A percentile compares a stretch with the other conserved stretches of the same genome.
Evolutionary conservation across 2,797 vertebrate species (phyloP).

Genomic region (Pogonophryne albipinna): DNA sequence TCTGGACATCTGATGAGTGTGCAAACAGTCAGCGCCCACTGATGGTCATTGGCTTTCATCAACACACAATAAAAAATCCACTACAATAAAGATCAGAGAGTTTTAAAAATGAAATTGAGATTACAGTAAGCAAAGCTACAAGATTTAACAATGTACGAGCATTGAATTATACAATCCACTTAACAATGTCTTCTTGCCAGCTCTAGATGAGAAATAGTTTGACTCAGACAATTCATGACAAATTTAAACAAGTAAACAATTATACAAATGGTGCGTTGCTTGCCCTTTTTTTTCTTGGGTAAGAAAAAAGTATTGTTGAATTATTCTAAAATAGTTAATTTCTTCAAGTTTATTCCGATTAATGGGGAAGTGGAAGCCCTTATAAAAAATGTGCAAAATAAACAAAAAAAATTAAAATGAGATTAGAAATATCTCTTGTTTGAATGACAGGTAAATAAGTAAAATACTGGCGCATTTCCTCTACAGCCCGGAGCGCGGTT

Average conservation of each 20-base stretch:
- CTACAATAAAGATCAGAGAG: background rate
- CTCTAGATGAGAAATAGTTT: background rate
- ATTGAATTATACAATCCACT: background rate
- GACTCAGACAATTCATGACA: background rate
- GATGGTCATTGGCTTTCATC: background rate
- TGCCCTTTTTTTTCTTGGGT: background rate
- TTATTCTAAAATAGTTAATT: background rate
- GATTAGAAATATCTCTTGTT: background rate
- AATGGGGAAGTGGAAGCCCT: background rate
- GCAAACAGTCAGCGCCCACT: constrained; percentile 28
- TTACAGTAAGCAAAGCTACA: background rate
- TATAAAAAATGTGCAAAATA: background rate
- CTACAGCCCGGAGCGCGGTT: no score
- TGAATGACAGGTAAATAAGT: background rate
- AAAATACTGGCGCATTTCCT: no score
- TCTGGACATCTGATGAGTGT: background rate
- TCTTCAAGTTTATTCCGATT: background rate
- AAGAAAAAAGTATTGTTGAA: background rate
- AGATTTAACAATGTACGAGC: no score
- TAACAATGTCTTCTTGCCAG: background rate
- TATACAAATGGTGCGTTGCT: background rate
- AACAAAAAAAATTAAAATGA: background rate
- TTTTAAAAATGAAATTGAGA: background rate
- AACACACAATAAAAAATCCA: no score
- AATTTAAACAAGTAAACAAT: background rate